Conservation (phyloP, 1,140 invertebrate genomes). For the Geopemphigus sp. region DNA sequence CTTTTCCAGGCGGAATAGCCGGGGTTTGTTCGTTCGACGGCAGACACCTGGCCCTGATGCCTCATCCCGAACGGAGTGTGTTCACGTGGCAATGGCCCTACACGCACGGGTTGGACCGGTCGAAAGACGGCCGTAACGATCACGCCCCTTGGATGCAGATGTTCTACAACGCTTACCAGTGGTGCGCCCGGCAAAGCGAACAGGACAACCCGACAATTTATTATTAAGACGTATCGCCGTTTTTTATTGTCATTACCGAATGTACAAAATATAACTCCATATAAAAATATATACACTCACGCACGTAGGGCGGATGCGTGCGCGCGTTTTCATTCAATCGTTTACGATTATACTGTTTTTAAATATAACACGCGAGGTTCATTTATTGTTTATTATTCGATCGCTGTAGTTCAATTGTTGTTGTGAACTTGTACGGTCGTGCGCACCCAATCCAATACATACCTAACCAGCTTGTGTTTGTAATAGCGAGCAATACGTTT, state of each 20-base stretch:
- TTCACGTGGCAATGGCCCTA: constrained; percentile 84
- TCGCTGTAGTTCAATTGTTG: neutral
- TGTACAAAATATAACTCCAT: too few species aligned
- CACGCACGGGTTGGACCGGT: constrained; percentile 54
- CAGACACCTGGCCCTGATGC: constrained; percentile 95
- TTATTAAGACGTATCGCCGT: too few species aligned
- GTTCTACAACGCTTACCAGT: constrained; percentile 87
- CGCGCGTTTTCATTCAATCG: too few species aligned
- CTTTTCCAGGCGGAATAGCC: constrained; percentile 70
- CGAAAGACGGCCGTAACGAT: constrained; percentile 55
- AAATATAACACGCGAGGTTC: neutral
- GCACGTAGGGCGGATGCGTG: too few species aligned
- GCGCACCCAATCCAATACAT: too few species aligned
- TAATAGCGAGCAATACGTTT: too few species aligned
- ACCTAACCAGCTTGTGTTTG: too few species aligned
- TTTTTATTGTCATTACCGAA: too few species aligned
- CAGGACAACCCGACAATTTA: neutral
- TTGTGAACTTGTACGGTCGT: too few species aligned
- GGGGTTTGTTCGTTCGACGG: constrained; percentile 86
- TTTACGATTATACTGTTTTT: too few species aligned
- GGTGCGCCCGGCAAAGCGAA: constrained; percentile 61
- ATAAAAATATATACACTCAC: too few species aligned
- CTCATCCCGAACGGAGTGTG: constrained; percentile 91
- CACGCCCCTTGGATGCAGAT: constrained; percentile 86
- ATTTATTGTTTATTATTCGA: neutral